Evolutionary conservation across 2,888 invertebrate genomes (phyloP).

Genomic region (Zootermopsis nevadensis): DNA sequence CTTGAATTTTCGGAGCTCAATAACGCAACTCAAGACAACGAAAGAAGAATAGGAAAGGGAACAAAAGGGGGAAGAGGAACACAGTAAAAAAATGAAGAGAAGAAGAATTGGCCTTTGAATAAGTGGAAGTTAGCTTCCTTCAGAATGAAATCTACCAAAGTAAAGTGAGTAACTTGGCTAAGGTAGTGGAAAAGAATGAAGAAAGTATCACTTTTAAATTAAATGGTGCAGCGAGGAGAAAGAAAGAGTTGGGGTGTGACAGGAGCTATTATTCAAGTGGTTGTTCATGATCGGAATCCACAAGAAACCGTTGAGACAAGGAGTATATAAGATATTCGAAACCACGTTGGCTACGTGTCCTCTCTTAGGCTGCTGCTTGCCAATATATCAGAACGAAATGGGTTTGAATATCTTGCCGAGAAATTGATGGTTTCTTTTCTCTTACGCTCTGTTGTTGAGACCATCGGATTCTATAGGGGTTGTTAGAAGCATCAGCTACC

Average conservation of each 20-base stretch:
- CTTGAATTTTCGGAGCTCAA: slow-evolving; percentile 49
- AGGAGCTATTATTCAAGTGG: slow-evolving; percentile 36
- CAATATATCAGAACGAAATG: slow-evolving; percentile 28
- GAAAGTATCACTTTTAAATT: slow-evolving; percentile 42
- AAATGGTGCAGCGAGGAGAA: slow-evolving; percentile 4
- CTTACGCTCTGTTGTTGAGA: not conserved
- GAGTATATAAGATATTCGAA: slow-evolving; percentile 6
- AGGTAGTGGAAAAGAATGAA: not conserved
- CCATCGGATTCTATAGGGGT: not conserved
- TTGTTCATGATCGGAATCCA: slow-evolving; percentile 27
- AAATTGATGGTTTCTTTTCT: slow-evolving; percentile 3
- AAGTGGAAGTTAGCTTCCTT: slow-evolving; percentile 47
- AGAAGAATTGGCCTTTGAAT: slow-evolving; percentile 48
- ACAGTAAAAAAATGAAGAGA: slow-evolving; percentile 27
- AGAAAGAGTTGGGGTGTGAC: slow-evolving; percentile 18
- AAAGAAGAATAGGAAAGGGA: slow-evolving; percentile 13
- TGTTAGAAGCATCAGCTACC: not conserved
- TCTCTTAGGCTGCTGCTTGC: not conserved
- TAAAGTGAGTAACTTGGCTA: not conserved
- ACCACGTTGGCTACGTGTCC: not conserved
- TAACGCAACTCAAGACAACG: slow-evolving; percentile 43
- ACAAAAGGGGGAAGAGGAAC: not conserved
- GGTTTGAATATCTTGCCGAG: not conserved
- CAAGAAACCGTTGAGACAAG: not conserved
- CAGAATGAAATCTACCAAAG: slow-evolving; percentile 34